phyloP scores from a whole-genome alignment of 2,797 vertebrate species.

The Gallirallus australis region DNA sequence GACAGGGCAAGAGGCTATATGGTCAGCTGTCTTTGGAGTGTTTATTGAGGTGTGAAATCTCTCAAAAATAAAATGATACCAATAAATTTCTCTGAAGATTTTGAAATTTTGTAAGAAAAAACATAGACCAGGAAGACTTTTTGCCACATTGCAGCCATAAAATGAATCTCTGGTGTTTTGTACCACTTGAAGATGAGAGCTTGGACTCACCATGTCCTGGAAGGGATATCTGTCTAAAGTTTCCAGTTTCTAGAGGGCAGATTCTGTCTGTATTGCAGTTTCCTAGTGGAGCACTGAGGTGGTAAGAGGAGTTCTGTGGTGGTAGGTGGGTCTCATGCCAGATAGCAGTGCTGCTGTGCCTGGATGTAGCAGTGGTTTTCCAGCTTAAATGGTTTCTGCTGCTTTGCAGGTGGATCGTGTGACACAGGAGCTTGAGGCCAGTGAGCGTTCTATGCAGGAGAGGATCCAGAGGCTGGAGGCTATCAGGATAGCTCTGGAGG shows the following conservation, averaged over 20 bases:
- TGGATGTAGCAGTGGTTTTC: not conserved
- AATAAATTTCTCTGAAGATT: not conserved
- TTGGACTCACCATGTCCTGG: not conserved
- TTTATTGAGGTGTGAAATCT: not conserved
- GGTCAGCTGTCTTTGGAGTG: not conserved
- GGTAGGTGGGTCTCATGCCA: fast-evolving
- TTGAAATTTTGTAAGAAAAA: not conserved
- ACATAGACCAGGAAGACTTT: not conserved
- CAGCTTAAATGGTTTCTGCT: not conserved
- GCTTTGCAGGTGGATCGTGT: constrained; percentile 85
- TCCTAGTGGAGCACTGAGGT: not conserved
- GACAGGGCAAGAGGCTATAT: not conserved
- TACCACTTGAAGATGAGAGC: not conserved
- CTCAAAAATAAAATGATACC: not conserved
- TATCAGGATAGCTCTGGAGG: constrained; percentile 86
- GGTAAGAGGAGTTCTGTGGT: not conserved
- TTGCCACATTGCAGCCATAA: not conserved
- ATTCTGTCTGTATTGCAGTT: not conserved
- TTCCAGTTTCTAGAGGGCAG: not conserved
- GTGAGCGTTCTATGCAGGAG: constrained; percentile 85
- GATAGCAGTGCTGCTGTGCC: not conserved
- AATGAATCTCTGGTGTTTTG: not conserved
- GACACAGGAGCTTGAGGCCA: constrained; percentile 85
- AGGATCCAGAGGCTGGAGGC: constrained; percentile 89
- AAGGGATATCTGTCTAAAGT: not conserved